phyloP scores from a whole-genome alignment of 1,140 invertebrate genomes.

The Neotoxoptera formosana region DNA sequence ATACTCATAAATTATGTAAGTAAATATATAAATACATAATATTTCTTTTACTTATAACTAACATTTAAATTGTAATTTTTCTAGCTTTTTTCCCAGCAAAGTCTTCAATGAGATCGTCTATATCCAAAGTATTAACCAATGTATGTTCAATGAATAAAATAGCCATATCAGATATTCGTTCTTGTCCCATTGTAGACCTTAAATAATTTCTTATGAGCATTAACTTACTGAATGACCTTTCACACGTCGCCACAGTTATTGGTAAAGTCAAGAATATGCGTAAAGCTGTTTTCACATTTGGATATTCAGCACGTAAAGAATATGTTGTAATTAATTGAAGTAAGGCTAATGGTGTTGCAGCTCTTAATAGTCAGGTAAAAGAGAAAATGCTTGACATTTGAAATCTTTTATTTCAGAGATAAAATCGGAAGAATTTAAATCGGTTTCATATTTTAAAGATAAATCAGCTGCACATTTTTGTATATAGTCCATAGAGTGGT shows the following conservation, averaged over 20 bases:
- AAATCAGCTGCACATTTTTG: constrained; percentile 3
- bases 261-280: background rate
- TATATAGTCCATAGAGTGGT: constrained; percentile 15
- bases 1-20: background rate
- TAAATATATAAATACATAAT: background rate
- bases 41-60: background rate
- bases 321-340: background rate
- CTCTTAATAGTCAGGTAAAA: background rate
- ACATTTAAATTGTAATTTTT: constrained; percentile 13
- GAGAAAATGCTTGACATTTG: background rate
- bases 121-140: background rate
- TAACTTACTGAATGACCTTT: constrained; percentile 11
- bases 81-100: background rate
- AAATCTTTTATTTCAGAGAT: constrained; percentile 30
- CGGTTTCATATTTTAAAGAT: background rate
- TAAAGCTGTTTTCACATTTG: constrained; percentile 11
- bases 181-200: background rate
- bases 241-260: constrained; percentile 5
- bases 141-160: constrained; percentile 6
- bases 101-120: background rate
- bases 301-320: background rate
- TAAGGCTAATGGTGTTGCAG: background rate
- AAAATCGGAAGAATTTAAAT: constrained; percentile 5
- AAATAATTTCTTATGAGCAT: background rate
- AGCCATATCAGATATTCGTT: background rate